These are phyloP conservation scores for Plutomurus gul DNA, from an alignment of 1,140 invertebrate genomes.

Conservation along the genomic window DNA sequence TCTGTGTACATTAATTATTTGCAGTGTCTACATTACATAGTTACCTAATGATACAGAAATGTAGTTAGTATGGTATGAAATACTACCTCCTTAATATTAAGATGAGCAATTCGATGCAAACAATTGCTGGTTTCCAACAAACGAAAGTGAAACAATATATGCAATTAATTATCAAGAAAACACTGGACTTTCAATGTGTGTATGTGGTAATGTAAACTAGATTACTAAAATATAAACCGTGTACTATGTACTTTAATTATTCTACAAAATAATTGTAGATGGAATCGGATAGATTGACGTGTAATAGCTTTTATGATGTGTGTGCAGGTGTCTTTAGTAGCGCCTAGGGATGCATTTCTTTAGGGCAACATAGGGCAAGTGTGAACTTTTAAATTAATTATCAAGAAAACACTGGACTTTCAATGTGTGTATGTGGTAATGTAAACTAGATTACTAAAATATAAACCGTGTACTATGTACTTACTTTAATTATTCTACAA, in stretches of 20 bases:
- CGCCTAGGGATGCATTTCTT: no score
- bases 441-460: no score
- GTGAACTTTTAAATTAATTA: no score
- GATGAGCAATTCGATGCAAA: not conserved
- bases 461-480: no score
- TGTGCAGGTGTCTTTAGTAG: no score
- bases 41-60: not conserved
- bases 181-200: not conserved
- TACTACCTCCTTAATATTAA: not conserved
- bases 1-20: not conserved
- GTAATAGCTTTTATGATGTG: no score
- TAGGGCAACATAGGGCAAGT: no score
- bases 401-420: not conserved
- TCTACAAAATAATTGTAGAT: no score
- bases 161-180: not conserved
- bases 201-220: not conserved
- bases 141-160: conserved; percentile 8
- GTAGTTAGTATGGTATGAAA: not conserved
- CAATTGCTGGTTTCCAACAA: conserved; percentile 23
- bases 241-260: no score
- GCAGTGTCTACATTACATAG: not conserved
- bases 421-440: not conserved
- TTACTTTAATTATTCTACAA: no score
- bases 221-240: no score
- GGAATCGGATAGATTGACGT: no score